These are phyloP conservation scores for Eupsilia transversa DNA, from an alignment of 2,888 invertebrate species.

Conservation along the genomic window DNA sequence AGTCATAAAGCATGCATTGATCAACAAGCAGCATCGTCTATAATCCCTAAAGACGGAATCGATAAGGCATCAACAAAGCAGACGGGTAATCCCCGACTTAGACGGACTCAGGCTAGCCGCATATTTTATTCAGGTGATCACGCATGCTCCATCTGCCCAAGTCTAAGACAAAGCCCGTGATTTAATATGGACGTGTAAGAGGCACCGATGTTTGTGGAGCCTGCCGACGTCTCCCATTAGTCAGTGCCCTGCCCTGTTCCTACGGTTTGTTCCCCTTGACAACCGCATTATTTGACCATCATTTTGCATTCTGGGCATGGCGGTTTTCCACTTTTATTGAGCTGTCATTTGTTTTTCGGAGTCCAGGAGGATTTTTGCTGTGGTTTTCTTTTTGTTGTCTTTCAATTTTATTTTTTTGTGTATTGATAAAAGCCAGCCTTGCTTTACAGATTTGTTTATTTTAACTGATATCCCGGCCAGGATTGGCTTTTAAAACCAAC, in stretches of 20 bases:
- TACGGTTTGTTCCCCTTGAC: conserved; percentile 80
- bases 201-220: conserved; percentile 66
- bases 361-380: conserved; percentile 8
- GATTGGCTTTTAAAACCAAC: neutral
- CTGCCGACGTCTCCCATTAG: conserved; percentile 75
- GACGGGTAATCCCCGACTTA: conserved; percentile 40
- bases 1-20: neutral
- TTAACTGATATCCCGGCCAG: neutral
- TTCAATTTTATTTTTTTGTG: neutral
- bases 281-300: conserved; percentile 81
- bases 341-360: conserved; percentile 48
- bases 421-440: neutral
- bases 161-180: conserved; percentile 75
- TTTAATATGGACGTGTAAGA: conserved; percentile 78
- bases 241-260: conserved; percentile 72
- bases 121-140: conserved; percentile 65
- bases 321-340: conserved; percentile 52
- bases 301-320: conserved; percentile 76
- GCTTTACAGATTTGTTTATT: neutral
- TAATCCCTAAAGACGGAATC: conserved; percentile 37
- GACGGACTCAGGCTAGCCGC: conserved; percentile 25
- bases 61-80: conserved; percentile 42
- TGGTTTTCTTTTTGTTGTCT: conserved; percentile 4
- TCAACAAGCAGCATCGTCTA: conserved; percentile 8
- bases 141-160: conserved; percentile 59